phyloP scores from a whole-genome alignment of 2,797 vertebrate genomes.

The Myotis vivesi region DNA sequence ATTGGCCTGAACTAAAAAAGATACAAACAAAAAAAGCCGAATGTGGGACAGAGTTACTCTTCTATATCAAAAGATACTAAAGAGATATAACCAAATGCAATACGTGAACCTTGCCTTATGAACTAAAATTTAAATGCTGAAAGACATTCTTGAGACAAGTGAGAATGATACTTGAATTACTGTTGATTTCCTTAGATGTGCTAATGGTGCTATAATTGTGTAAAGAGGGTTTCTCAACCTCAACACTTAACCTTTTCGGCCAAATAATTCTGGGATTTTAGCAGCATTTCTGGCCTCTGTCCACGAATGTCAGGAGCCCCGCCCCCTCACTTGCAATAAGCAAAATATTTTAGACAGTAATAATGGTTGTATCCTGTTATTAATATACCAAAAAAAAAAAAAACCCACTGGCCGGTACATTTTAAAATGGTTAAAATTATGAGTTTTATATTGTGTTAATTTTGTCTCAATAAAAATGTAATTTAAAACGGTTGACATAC shows the following conservation, averaged over 20 bases:
- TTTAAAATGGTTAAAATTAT: background rate
- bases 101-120: background rate
- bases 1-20: background rate
- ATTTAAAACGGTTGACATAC: background rate
- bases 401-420: background rate
- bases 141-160: background rate
- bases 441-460: background rate
- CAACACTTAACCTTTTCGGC: background rate
- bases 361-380: background rate
- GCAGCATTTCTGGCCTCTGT: background rate
- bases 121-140: background rate
- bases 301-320: constrained; percentile 35
- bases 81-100: background rate
- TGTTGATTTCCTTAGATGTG: background rate
- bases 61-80: background rate
- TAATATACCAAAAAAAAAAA: background rate
- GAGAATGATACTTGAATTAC: background rate
- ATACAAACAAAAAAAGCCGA: background rate
- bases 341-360: background rate
- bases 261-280: background rate
- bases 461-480: constrained; percentile 23
- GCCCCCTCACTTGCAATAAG: background rate
- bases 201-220: background rate
- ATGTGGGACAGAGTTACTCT: background rate
- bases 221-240: background rate